A percentile compares a stretch with the other conserved stretches of the same genome.
These are phyloP conservation scores for Todiramphus saurophagus DNA, from an alignment of 2,113 vertebrate genomes.

Conservation along the genomic window DNA sequence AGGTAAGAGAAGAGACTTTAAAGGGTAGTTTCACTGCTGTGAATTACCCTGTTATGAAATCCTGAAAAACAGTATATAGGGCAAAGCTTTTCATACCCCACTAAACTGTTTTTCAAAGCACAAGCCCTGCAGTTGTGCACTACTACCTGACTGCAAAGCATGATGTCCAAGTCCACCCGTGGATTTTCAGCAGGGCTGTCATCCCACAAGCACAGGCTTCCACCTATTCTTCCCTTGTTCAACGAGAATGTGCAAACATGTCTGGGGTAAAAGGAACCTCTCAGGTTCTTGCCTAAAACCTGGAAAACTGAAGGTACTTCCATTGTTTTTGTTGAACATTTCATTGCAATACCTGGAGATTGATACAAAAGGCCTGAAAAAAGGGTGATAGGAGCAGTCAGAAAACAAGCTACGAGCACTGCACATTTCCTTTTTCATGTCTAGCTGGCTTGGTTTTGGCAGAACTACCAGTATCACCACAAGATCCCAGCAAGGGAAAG, in stretches of 20 bases:
- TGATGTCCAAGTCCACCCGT: accelerated
- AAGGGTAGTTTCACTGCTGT: neutral
- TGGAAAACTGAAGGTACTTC: neutral
- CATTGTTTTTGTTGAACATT: accelerated
- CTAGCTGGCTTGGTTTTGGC: neutral
- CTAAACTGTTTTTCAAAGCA: neutral
- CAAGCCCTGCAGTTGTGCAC: neutral
- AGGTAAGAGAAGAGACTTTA: neutral
- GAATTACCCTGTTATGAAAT: neutral
- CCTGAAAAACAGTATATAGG: neutral
- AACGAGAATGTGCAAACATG: accelerated
- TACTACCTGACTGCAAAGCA: neutral
- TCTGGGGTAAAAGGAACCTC: neutral
- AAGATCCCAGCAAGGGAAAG: neutral
- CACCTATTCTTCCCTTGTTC: neutral
- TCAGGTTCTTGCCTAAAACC: neutral
- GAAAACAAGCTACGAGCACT: neutral
- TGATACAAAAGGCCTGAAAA: neutral
- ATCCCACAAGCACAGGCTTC: neutral
- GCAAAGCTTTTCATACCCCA: neutral
- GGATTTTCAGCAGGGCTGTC: neutral
- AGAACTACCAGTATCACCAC: neutral
- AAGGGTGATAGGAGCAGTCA: neutral
- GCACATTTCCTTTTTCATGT: neutral
- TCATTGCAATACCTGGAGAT: neutral